A percentile compares a stretch with the other conserved stretches of the same genome.
Conservation (phyloP, 2,113 vertebrate genomes). For the Nestor notabilis region DNA sequence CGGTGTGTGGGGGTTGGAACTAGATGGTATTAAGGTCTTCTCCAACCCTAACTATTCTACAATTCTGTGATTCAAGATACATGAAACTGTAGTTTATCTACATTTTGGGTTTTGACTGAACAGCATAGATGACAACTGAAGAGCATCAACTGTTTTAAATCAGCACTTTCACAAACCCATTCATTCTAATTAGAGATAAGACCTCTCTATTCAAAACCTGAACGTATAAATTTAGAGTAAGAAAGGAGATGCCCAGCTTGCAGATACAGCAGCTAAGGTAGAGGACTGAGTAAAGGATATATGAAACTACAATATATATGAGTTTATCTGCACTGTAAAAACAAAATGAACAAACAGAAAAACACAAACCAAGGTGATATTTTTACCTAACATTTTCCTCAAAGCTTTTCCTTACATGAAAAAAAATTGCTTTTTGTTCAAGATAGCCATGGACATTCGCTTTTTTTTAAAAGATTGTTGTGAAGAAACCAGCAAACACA, state of each 20-base stretch:
- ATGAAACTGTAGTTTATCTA: not conserved
- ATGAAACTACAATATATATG: not conserved
- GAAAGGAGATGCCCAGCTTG: not conserved
- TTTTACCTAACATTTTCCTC: not conserved
- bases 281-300: not conserved
- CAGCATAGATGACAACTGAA: not conserved
- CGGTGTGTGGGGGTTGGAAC: not conserved
- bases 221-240: not conserved
- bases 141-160: not conserved
- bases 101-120: not conserved
- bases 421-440: not conserved
- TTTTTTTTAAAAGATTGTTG: not conserved
- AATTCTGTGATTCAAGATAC: not conserved
- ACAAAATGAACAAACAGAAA: not conserved
- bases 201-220: not conserved
- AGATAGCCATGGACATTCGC: fast-evolving
- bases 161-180: not conserved
- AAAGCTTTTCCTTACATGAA: not conserved
- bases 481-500: not conserved
- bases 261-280: not conserved
- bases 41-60: not conserved
- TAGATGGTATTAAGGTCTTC: not conserved
- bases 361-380: not conserved
- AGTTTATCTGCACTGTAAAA: not conserved
- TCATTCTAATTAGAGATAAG: not conserved